A percentile compares a stretch with the other conserved stretches of the same genome.
Conservation (phyloP, 2,113 vertebrate species). For the Psephotus haematonotus region DNA sequence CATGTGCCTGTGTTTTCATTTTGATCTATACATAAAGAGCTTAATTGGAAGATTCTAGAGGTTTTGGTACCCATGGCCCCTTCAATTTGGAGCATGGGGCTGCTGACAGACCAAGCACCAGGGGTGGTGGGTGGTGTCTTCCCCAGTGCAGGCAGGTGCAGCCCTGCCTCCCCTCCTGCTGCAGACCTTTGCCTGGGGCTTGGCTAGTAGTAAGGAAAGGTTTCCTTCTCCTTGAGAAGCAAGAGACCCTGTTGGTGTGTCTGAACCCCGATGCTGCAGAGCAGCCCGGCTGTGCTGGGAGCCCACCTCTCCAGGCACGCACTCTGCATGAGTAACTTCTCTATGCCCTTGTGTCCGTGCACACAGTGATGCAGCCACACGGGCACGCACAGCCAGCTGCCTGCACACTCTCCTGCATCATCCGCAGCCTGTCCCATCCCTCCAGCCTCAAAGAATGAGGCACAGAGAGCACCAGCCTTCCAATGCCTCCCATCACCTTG, state of each 20-base stretch:
- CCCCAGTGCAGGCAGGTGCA: neutral
- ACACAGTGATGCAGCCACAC: accelerated
- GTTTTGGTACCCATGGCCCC: neutral
- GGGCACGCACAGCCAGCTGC: neutral
- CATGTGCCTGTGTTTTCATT: neutral
- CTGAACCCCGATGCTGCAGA: accelerated
- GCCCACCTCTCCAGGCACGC: too few relatives aligned
- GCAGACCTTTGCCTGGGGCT: accelerated
- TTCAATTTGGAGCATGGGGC: neutral
- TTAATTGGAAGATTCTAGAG: neutral
- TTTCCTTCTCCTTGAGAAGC: accelerated
- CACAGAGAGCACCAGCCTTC: neutral
- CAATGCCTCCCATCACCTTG: neutral
- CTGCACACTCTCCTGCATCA: neutral
- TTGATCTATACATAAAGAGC: neutral
- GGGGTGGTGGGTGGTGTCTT: accelerated
- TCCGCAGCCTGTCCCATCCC: too few relatives aligned
- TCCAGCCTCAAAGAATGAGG: accelerated
- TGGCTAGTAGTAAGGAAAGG: accelerated
- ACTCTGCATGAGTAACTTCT: too few relatives aligned
- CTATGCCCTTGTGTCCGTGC: accelerated
- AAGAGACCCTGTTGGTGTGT: neutral
- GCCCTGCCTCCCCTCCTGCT: neutral
- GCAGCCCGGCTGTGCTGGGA: neutral
- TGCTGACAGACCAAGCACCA: neutral